Base-by-base conservation (phyloP, 2,888 invertebrate genomes). In the Macrosiphum euphorbiae region DNA sequence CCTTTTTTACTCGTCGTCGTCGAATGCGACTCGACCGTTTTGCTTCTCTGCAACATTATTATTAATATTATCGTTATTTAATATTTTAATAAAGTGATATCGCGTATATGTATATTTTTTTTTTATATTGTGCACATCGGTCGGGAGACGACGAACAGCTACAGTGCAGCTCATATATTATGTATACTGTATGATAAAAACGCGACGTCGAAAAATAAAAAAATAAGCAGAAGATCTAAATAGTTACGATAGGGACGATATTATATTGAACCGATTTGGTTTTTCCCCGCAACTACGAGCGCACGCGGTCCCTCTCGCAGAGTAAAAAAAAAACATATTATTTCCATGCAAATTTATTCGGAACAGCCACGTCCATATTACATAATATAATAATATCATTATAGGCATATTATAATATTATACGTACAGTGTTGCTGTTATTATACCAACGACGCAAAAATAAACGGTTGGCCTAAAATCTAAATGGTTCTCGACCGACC, bases 1-100 rank as follows among this genome's bases (percentile, higher is more conserved):
- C 85, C 88, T 93, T 93, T 90, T 93, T 90, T 85, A 85, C 58
- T 89, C 58, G 58, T 90, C 88, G 58, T 90, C 88, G 44, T 88
- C 89, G 58, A 58, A 47, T 5, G 61, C 16, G 58, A 28, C 24
- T 44, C 11, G 44, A 20, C 11, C 55, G 44, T 58, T 88, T 88
- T 13, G 24, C 13, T 28, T 28, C 7, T 58, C 35, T 35, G 20
- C 78, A 2, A 35, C 61, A 78, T 90, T 52, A 55, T 84, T 61
- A 88, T 44, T 28, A 2, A 35, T 47, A 78, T 90, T 52, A 55
- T 84, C 47, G 58, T 44, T 28, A 58, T 26, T 55, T 58, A 58
- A 26, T 58, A 58, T 58, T 26, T 58, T 58, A 58, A 58, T 26
- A 58, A 5, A 24, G 55, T 24, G 24, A 24, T 5, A 24, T 7